Evolutionary conservation across 2,113 vertebrate genomes (phyloP).

Genomic region (Sigmodon hispidus): DNA sequence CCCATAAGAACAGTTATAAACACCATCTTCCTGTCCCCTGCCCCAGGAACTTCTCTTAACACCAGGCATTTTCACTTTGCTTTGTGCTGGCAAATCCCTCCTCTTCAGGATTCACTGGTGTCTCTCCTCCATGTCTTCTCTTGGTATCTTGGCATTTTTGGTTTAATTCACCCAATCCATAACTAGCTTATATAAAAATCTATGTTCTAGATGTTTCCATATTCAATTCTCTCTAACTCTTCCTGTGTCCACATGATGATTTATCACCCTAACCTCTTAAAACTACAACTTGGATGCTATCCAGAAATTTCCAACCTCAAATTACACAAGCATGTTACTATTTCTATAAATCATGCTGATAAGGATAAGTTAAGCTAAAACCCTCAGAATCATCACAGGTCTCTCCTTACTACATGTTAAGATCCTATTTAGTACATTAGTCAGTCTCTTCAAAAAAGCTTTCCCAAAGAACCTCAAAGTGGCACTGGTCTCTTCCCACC

Average conservation of each 20-base stretch:
- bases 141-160: background rate
- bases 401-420: background rate
- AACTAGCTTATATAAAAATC: background rate
- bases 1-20: background rate
- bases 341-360: background rate
- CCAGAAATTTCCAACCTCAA: background rate
- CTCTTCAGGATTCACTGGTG: too few species aligned
- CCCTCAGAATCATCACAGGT: background rate
- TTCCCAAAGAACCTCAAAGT: background rate
- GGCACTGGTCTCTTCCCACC: background rate
- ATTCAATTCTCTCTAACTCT: background rate
- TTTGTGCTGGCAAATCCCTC: background rate
- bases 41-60: background rate
- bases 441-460: background rate
- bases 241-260: background rate
- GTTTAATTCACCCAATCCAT: background rate
- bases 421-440: background rate
- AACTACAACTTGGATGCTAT: background rate
- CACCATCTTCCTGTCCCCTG: background rate
- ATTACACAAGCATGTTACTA: background rate
- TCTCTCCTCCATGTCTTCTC: background rate
- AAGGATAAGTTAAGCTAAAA: background rate
- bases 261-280: background rate
- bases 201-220: background rate
- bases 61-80: background rate